phyloP scores from a whole-genome alignment of 2,113 vertebrate species.

The Dipodomys stephensi region DNA sequence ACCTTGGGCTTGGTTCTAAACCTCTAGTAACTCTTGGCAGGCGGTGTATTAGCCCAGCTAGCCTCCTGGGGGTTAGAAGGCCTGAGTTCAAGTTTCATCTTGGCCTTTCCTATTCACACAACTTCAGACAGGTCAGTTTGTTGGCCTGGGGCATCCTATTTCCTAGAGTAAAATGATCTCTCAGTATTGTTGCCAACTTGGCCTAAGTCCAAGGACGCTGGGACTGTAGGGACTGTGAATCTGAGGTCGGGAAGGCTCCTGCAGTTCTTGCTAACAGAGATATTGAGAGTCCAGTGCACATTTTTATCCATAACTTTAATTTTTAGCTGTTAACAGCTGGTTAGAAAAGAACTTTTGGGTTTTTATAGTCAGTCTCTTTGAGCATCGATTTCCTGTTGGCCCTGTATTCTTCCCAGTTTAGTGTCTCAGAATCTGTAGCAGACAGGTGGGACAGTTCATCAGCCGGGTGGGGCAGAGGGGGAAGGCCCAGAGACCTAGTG shows the following conservation, averaged over 20 bases:
- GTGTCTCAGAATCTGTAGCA: slow-evolving; percentile 74
- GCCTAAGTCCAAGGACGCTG: neutral
- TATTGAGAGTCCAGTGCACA: neutral
- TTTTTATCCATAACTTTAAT: neutral
- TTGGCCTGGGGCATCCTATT: neutral
- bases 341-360: neutral
- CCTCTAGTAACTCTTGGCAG: neutral
- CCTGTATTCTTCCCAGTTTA: neutral
- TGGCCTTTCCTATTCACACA: neutral
- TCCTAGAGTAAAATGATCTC: neutral
- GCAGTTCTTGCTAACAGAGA: neutral
- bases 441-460: slow-evolving; percentile 89
- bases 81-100: neutral
- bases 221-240: neutral
- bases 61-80: neutral
- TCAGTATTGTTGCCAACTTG: neutral
- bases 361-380: neutral
- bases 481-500: slow-evolving; percentile 91
- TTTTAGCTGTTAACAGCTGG: neutral
- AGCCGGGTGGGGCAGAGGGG: slow-evolving; percentile 89
- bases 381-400: neutral
- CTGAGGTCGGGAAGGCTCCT: neutral
- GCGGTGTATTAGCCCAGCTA: neutral
- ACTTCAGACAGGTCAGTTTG: neutral
- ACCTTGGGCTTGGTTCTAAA: neutral